Conservation (phyloP, 2,113 vertebrate species). For the Sinocyclocheilus rhinocerous region DNA sequence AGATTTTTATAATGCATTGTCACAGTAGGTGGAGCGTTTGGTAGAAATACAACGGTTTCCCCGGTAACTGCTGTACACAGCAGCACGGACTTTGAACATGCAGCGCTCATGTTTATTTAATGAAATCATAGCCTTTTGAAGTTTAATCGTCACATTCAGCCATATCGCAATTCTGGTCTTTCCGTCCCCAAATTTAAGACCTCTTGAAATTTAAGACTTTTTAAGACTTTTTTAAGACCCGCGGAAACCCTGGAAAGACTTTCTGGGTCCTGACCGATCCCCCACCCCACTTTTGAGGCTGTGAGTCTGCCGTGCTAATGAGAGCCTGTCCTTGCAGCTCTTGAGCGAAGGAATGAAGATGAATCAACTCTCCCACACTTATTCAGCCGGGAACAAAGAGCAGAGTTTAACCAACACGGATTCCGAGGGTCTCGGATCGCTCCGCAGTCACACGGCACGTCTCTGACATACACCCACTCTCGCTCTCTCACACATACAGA, state of each 20-base stretch:
- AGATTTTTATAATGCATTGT: no score
- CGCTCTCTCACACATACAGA: conserved; percentile 37
- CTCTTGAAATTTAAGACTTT: no score
- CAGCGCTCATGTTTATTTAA: no score
- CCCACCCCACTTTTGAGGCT: not conserved
- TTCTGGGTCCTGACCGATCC: not conserved
- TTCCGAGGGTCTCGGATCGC: conserved; percentile 3
- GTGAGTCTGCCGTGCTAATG: conserved; percentile 14
- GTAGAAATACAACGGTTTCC: no score
- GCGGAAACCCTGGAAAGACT: not conserved
- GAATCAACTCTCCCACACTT: conserved; percentile 51
- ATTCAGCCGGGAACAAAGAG: conserved; percentile 46
- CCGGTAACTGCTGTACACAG: no score
- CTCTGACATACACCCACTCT: conserved; percentile 47
- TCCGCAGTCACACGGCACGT: conserved; percentile 29
- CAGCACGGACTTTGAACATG: no score
- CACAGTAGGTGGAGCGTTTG: no score
- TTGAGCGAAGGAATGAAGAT: conserved; percentile 4
- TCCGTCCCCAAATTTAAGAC: no score
- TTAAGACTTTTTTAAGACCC: no score
- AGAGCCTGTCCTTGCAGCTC: conserved; percentile 26
- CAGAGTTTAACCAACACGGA: conserved; percentile 49
- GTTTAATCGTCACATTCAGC: no score
- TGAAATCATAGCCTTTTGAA: no score
- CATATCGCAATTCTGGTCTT: no score